Conservation (phyloP, 2,888 invertebrate species). For the Sarcophaga variegata region DNA sequence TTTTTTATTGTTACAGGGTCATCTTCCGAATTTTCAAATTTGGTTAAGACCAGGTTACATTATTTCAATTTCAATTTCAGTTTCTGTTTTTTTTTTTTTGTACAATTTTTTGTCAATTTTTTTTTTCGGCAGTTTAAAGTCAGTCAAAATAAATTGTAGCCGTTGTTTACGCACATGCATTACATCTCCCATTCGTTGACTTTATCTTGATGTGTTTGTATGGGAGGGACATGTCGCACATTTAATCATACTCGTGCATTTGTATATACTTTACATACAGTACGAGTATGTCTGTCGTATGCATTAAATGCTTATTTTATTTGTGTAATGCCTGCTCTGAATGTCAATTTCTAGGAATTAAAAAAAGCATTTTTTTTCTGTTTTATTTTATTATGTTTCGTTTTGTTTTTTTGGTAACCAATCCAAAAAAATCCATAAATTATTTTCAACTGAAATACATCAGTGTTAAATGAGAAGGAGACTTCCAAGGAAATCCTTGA, state of each 20-base stretch:
- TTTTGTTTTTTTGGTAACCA: neutral
- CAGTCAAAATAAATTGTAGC: constrained; percentile 13
- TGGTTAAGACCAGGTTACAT: constrained; percentile 67
- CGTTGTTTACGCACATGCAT: neutral
- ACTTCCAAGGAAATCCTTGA: constrained; percentile 66
- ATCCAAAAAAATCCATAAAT: constrained; percentile 41
- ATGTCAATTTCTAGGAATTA: constrained; percentile 66
- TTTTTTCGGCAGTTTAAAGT: constrained; percentile 18
- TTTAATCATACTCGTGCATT: neutral
- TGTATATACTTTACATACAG: neutral
- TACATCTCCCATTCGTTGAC: constrained; percentile 9
- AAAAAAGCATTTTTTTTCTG: constrained; percentile 22
- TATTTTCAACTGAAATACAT: constrained; percentile 37
- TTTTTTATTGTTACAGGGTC: constrained; percentile 70
- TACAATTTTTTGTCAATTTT: constrained; percentile 13
- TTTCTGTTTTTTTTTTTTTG: constrained; percentile 17
- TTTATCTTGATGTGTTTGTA: neutral
- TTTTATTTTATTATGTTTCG: constrained; percentile 18
- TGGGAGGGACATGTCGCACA: neutral
- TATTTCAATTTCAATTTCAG: constrained; percentile 10
- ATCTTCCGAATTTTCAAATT: constrained; percentile 69
- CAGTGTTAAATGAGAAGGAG: constrained; percentile 7
- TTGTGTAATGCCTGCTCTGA: constrained; percentile 48
- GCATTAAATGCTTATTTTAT: neutral
- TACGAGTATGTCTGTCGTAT: neutral